phyloP scores from a whole-genome alignment of 1,140 invertebrate genomes.

The Propsilocerus akamusi region DNA sequence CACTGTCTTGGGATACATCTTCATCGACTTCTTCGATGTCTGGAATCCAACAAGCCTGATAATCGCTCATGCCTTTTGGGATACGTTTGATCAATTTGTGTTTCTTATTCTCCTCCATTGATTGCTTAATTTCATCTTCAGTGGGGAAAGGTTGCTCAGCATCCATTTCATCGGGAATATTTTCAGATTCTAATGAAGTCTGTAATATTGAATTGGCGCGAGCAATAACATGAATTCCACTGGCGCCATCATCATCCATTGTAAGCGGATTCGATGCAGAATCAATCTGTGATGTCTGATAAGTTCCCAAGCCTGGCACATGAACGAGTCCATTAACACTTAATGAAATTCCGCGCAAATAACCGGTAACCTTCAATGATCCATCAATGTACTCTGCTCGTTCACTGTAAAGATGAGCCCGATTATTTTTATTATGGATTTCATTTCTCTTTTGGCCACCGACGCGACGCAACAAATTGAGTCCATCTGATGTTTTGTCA shows the following conservation, averaged over 20 bases:
- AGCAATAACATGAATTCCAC: slow-evolving; percentile 33
- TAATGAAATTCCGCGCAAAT: slow-evolving; percentile 57
- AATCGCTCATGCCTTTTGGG: slow-evolving; percentile 79
- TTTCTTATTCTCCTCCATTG: slow-evolving; percentile 38
- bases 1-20: slow-evolving; percentile 25
- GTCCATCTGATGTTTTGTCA: slow-evolving; percentile 54
- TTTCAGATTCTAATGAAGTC: slow-evolving; percentile 60
- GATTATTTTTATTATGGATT: slow-evolving; percentile 51
- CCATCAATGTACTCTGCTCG: slow-evolving; percentile 52
- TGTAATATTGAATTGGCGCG: slow-evolving; percentile 46
- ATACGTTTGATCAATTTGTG: slow-evolving; percentile 59
- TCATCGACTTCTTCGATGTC: slow-evolving; percentile 42
- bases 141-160: slow-evolving; percentile 94
- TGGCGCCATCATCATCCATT: slow-evolving; percentile 30
- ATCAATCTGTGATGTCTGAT: slow-evolving; percentile 73
- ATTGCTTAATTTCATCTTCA: slow-evolving; percentile 66
- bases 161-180: slow-evolving; percentile 77
- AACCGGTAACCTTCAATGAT: slow-evolving; percentile 69
- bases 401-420: slow-evolving; percentile 69
- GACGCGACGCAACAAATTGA: slow-evolving; percentile 61
- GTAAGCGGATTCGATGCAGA: slow-evolving; percentile 53
- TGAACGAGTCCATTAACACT: slow-evolving; percentile 79
- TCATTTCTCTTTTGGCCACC: slow-evolving; percentile 60
- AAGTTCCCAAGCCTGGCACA: slow-evolving; percentile 79
- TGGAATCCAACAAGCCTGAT: slow-evolving; percentile 92